These are phyloP conservation scores for Strigamia maritima DNA, from an alignment of 2,888 invertebrate species.

Conservation along the genomic window DNA sequence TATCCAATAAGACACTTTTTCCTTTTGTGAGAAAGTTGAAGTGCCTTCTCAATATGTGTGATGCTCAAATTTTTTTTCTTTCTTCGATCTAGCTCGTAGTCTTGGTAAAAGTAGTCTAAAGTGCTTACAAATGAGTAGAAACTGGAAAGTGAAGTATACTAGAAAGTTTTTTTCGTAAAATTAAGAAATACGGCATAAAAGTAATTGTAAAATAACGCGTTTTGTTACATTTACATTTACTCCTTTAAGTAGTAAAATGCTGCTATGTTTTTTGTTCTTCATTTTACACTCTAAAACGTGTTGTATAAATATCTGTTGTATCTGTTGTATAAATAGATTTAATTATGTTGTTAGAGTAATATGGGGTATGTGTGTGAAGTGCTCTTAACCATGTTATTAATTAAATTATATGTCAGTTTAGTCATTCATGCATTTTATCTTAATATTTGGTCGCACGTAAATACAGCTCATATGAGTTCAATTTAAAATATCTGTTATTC, in stretches of 20 bases:
- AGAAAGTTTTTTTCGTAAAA: too few relatives aligned
- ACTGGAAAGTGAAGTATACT: too few relatives aligned
- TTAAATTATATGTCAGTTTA: not conserved
- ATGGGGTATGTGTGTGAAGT: too few relatives aligned
- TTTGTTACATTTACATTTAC: too few relatives aligned
- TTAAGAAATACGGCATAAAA: too few relatives aligned
- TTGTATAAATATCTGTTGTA: too few relatives aligned
- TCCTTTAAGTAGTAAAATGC: too few relatives aligned
- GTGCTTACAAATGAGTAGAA: not conserved
- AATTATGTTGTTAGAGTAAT: not conserved
- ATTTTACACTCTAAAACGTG: too few relatives aligned
- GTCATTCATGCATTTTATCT: not conserved
- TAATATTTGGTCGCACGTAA: not conserved
- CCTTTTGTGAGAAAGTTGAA: not conserved
- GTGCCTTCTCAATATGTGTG: not conserved
- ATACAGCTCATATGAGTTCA: not conserved
- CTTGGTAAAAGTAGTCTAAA: not conserved
- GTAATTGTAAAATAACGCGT: too few relatives aligned
- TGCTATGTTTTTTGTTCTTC: too few relatives aligned
- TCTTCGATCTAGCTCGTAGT: not conserved
- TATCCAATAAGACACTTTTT: constrained; percentile 17
- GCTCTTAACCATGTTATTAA: not conserved
- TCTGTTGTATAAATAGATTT: too few relatives aligned
- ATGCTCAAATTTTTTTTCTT: not conserved
- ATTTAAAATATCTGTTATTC: not conserved